Conservation (phyloP, 2,888 invertebrate species). For the Nemotelus pantherinus region DNA sequence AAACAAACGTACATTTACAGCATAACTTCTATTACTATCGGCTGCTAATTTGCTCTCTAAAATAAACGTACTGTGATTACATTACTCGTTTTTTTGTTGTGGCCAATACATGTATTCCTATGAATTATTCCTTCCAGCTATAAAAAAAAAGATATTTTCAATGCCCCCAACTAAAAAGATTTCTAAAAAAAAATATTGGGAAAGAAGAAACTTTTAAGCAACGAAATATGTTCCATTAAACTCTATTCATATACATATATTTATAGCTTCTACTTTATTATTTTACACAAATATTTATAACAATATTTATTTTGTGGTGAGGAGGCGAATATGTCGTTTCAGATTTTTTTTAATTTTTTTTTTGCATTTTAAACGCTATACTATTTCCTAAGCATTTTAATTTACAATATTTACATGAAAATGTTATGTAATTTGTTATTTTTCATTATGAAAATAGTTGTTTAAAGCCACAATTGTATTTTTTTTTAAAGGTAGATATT, state of each 20-base stretch:
- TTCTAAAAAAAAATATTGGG: too few species aligned
- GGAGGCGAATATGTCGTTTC: conserved; percentile 1
- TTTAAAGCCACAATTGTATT: background rate
- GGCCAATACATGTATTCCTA: too few species aligned
- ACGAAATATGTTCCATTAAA: background rate
- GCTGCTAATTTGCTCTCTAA: too few species aligned
- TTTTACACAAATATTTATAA: conserved; percentile 39
- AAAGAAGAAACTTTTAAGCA: too few species aligned
- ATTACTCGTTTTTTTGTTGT: too few species aligned
- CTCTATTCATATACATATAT: background rate
- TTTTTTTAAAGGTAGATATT: too few species aligned
- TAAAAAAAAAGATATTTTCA: too few species aligned
- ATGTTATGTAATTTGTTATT: background rate
- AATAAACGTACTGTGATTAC: too few species aligned
- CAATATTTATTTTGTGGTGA: conserved; percentile 21
- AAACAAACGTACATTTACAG: too few species aligned
- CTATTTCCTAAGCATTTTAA: background rate
- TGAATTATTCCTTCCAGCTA: too few species aligned
- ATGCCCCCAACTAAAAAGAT: too few species aligned
- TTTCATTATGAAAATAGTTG: background rate
- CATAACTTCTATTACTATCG: too few species aligned
- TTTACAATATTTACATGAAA: conserved; percentile 33
- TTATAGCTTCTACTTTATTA: background rate
- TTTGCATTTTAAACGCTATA: background rate
- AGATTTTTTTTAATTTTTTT: background rate